A percentile compares a stretch with the other conserved stretches of the same genome.
These are phyloP conservation scores for Chloroceryle aenea DNA, from an alignment of 2,113 vertebrate species.

Conservation along the genomic window DNA sequence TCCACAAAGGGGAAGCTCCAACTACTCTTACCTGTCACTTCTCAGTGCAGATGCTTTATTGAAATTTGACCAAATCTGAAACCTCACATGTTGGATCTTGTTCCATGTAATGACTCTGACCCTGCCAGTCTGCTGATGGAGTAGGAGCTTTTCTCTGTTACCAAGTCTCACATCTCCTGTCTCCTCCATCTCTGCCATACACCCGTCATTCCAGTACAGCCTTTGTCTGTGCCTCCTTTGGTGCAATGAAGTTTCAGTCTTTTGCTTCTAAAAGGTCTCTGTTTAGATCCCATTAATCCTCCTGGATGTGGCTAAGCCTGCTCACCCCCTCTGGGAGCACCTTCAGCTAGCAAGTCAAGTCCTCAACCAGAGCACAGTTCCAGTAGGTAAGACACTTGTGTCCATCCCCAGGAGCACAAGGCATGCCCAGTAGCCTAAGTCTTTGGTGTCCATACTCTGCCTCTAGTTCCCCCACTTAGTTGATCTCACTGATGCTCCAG, in stretches of 20 bases:
- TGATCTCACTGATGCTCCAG: not conserved
- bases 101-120: not conserved
- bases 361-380: rapidly evolving
- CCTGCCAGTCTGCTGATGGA: not conserved
- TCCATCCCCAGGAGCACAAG: not conserved
- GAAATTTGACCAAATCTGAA: not conserved
- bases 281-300: not conserved
- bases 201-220: not conserved
- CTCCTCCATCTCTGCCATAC: not conserved
- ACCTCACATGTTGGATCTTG: not conserved
- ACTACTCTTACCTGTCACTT: not conserved
- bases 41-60: not conserved
- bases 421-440: not conserved
- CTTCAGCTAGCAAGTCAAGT: not conserved
- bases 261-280: not conserved
- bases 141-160: not conserved
- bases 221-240: not conserved
- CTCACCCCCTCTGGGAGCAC: not conserved
- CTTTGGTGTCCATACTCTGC: not conserved
- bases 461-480: not conserved
- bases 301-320: not conserved
- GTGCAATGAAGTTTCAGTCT: not conserved
- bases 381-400: not conserved
- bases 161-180: not conserved
- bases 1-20: not conserved